Base-by-base conservation (phyloP, 92 coral and sea anemone species). In the Nematostella vectensis region DNA sequence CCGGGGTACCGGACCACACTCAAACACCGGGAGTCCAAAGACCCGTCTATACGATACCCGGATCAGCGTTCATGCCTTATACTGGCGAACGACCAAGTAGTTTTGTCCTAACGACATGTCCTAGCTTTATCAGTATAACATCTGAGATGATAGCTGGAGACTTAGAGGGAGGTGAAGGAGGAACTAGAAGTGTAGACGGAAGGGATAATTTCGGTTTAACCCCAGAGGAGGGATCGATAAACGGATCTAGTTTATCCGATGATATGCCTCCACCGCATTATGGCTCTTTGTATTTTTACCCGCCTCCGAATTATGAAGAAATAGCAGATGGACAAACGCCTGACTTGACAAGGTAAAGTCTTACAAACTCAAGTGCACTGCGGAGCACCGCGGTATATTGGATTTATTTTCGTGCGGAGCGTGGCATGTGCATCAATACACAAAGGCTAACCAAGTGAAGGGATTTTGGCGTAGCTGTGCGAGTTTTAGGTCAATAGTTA, bases 251-350 rank as follows among this genome's bases (percentile, higher is more conserved):
- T n/a, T n/a, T n/a, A n/a, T n/a, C n/a, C 8, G 37, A 31, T 29
- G 61, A 51, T 50, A 3, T 13, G 11, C 61, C 59, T 0, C 76
- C 76, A 2, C 76, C 76, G 1, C 49, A 65, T 1, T 69, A 69
- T 65, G 54, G 76, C 25, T 69, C 76, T 0, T 15, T 69, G 55
- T 69, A 59, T 17, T 69, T 59, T 28, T 69, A 52, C 31, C 76
- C 76, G 1, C 76, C 76, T 16, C 76, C 76, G 3, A 60, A 69
- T 37, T 69, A 69, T 61, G 76, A 69, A 33, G 76, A 69, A 11
- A 61, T 57, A 12, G 68, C 57, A 15, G n/a, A n/a, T n/a, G n/a
- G n/a, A n/a, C n/a, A n/a, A n/a, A n/a, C n/a, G n/a, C n/a, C n/a
- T n/a, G n/a, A n/a, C n/a, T n/a, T n/a, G n/a, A n/a, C n/a, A n/a